A percentile compares a stretch with the other conserved stretches of the same genome.
phyloP scores from a whole-genome alignment of 2,113 vertebrate genomes.

The Pangasianodon gigas region DNA sequence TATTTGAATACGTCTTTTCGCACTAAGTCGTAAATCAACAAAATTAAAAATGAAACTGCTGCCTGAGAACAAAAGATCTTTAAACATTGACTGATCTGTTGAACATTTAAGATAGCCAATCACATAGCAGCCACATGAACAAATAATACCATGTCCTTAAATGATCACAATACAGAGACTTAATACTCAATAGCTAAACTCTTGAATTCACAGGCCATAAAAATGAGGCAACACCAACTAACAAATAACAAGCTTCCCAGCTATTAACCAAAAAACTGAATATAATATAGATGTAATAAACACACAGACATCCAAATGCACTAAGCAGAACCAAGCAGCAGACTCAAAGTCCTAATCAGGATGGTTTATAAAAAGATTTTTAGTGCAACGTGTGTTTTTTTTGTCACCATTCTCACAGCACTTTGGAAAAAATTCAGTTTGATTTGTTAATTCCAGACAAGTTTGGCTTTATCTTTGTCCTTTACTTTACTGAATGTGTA shows the following conservation, averaged over 20 bases:
- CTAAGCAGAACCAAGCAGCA: not conserved
- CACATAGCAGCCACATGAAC: not conserved
- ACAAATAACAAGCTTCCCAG: not conserved
- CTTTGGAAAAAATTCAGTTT: not conserved
- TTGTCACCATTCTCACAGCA: not conserved
- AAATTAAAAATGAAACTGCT: slow-evolving; percentile 1
- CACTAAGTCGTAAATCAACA: slow-evolving; percentile 12
- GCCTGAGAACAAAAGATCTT: slow-evolving; percentile 30
- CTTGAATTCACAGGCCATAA: not conserved
- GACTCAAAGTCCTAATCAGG: not conserved
- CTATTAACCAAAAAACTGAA: not conserved
- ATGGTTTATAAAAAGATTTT: not conserved
- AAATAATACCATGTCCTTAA: not conserved
- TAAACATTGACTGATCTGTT: slow-evolving; percentile 14
- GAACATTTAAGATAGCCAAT: not conserved
- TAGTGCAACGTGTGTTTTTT: not conserved
- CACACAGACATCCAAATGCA: not conserved
- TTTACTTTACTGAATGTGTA: not conserved
- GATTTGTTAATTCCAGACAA: not conserved
- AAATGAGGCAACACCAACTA: not conserved
- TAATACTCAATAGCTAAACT: not conserved
- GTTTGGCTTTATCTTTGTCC: not conserved
- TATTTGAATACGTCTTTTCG: slow-evolving; percentile 25
- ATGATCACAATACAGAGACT: not conserved
- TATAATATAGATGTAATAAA: not conserved